A percentile compares a stretch with the other conserved stretches of the same genome.
Evolutionary conservation across 2,888 invertebrate species (phyloP).

Genomic region (Drymonia ruficornis): DNA sequence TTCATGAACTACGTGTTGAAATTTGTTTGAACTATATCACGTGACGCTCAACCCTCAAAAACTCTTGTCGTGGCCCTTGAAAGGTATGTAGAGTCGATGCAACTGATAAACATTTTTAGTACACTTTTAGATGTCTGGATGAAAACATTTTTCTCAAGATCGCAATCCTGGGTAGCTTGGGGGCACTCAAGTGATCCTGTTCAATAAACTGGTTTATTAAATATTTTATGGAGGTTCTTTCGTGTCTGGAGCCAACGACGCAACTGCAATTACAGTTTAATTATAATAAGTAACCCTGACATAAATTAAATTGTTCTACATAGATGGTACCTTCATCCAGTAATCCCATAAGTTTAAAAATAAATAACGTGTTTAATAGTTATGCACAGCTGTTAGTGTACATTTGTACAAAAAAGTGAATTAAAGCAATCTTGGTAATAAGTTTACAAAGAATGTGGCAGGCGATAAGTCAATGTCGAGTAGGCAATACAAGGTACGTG

Average conservation of each 20-base stretch:
- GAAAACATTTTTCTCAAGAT: slow-evolving; percentile 42
- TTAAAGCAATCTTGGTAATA: background rate
- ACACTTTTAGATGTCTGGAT: slow-evolving; percentile 11
- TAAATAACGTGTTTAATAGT: too few species aligned
- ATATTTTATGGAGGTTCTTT: slow-evolving; percentile 63
- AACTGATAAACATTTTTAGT: slow-evolving; percentile 3
- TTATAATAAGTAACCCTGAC: slow-evolving; percentile 5
- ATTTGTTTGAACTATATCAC: slow-evolving; percentile 78
- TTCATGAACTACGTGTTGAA: slow-evolving; percentile 82
- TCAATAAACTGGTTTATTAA: slow-evolving; percentile 75
- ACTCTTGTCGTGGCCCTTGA: slow-evolving; percentile 45
- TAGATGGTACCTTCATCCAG: background rate
- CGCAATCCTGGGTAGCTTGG: slow-evolving; percentile 42
- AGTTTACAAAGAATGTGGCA: background rate
- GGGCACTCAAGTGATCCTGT: slow-evolving; percentile 60
- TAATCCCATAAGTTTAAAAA: background rate
- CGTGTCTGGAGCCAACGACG: slow-evolving; percentile 44
- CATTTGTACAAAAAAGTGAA: background rate
- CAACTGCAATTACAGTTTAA: slow-evolving; percentile 24
- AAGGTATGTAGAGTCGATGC: slow-evolving; percentile 60
- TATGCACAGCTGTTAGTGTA: too few species aligned
- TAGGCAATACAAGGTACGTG: background rate
- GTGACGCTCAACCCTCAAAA: slow-evolving; percentile 59
- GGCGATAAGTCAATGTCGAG: background rate
- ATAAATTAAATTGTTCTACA: background rate